Conservation (phyloP, 53 echinoderm and acorn worm species). For the Pentamera pediparva region DNA sequence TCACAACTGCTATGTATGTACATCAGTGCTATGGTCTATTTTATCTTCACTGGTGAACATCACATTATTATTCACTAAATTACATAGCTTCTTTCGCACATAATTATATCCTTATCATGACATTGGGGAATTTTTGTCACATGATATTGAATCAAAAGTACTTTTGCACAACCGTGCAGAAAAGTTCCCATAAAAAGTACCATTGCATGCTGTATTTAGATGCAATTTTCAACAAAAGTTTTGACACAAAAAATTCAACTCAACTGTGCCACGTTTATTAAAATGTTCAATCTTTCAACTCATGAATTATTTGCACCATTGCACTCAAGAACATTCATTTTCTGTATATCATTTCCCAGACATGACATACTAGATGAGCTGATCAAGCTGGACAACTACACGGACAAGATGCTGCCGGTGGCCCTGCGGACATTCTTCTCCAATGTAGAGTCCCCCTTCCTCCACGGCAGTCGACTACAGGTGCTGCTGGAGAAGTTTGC, state of each 20-base stretch:
- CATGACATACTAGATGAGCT: slow-evolving; percentile 80
- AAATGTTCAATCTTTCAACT: not conserved
- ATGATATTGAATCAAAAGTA: no score
- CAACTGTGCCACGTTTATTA: no score
- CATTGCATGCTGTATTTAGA: no score
- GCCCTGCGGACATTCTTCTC: slow-evolving; percentile 95
- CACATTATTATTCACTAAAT: no score
- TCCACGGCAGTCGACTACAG: slow-evolving; percentile 67
- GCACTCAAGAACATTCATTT: not conserved
- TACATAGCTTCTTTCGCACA: no score
- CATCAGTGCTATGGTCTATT: no score
- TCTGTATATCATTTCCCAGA: slow-evolving; percentile 23
- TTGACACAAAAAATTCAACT: not conserved
- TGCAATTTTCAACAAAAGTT: not conserved
- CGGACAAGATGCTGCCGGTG: slow-evolving; percentile 85
- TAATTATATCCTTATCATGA: no score
- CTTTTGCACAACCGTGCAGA: no score
- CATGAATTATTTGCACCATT: not conserved
- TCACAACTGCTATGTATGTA: no score
- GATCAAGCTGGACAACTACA: slow-evolving; percentile 82
- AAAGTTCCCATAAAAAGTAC: no score
- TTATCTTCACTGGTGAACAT: no score
- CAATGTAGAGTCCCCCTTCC: slow-evolving; percentile 78
- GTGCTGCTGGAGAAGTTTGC: slow-evolving; percentile 89
- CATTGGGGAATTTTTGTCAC: no score